A percentile compares a stretch with the other conserved stretches of the same genome.
These are phyloP conservation scores for Tenualosa ilisha DNA, from an alignment of 2,797 vertebrate species.

Conservation along the genomic window DNA sequence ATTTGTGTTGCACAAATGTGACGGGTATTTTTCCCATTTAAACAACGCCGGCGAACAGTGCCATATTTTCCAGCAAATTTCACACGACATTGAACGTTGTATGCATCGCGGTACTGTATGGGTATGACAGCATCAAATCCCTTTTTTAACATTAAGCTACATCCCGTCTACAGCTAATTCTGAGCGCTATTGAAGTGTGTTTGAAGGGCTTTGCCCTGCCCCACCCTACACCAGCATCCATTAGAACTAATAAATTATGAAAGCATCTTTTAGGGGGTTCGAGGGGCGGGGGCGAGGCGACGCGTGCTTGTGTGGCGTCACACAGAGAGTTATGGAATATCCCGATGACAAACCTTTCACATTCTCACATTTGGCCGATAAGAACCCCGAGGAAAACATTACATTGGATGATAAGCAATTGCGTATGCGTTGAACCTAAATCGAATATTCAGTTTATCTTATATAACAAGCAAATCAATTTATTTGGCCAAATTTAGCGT, in stretches of 20 bases:
- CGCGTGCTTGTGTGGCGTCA: background rate
- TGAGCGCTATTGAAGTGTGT: background rate
- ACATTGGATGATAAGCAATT: background rate
- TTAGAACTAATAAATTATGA: slow-evolving; percentile 45
- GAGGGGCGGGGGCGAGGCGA: background rate
- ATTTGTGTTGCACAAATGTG: background rate
- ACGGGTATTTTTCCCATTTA: background rate
- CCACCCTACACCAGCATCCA: slow-evolving; percentile 31
- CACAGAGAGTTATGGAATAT: slow-evolving; percentile 1
- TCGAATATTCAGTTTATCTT: background rate
- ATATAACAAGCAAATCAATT: background rate
- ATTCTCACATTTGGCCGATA: background rate
- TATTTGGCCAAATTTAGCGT: background rate
- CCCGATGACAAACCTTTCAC: background rate
- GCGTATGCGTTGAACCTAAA: background rate
- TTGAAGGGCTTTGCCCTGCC: background rate
- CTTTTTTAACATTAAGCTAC: background rate
- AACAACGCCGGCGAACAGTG: no score
- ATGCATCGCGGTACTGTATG: background rate
- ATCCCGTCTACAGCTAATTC: background rate
- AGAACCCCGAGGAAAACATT: background rate
- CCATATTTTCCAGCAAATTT: background rate
- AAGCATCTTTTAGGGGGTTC: slow-evolving; percentile 27
- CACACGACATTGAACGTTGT: background rate
- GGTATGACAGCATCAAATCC: background rate